phyloP scores from a whole-genome alignment of 2,797 vertebrate species.

The Tarsius wallacei region DNA sequence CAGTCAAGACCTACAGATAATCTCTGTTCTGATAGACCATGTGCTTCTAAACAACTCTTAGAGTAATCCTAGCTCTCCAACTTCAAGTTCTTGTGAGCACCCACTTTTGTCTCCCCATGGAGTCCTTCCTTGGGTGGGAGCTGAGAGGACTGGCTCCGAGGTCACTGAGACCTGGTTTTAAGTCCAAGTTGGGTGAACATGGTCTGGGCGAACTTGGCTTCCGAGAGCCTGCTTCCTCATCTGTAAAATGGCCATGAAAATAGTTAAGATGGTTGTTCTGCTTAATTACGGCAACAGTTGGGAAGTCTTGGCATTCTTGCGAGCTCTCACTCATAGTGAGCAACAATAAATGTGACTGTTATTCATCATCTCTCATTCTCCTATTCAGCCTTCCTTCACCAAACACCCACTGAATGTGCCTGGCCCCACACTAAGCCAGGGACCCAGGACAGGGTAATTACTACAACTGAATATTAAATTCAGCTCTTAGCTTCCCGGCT shows the following conservation, averaged over 20 bases:
- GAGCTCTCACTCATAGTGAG: constrained; percentile 54
- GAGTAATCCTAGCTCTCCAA: not conserved
- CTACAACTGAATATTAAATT: constrained; percentile 77
- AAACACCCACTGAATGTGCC: constrained; percentile 61
- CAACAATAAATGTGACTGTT: constrained; percentile 50
- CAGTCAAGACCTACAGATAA: not conserved
- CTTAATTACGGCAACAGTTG: not conserved
- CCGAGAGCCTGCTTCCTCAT: not conserved
- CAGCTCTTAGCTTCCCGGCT: constrained; percentile 75
- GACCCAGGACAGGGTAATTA: constrained; percentile 57
- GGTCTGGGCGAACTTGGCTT: not conserved
- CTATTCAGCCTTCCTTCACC: constrained; percentile 49
- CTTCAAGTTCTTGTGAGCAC: not conserved
- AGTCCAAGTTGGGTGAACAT: not conserved
- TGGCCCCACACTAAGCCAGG: constrained; percentile 23
- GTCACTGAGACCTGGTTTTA: not conserved
- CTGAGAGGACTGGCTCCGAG: not conserved
- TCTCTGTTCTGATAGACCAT: not conserved
- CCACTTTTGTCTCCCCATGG: not conserved
- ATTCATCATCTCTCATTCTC: constrained; percentile 36
- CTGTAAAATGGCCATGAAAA: constrained; percentile 73
- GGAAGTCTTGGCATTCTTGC: constrained; percentile 54
- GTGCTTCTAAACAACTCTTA: constrained; percentile 22
- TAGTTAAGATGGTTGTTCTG: not conserved
- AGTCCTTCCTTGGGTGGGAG: not conserved